Evolutionary conservation across 2,888 invertebrate species (phyloP), one percentile per base, ranked within the genome.

Genomic region (Xestobium rufovillosum): DNA sequence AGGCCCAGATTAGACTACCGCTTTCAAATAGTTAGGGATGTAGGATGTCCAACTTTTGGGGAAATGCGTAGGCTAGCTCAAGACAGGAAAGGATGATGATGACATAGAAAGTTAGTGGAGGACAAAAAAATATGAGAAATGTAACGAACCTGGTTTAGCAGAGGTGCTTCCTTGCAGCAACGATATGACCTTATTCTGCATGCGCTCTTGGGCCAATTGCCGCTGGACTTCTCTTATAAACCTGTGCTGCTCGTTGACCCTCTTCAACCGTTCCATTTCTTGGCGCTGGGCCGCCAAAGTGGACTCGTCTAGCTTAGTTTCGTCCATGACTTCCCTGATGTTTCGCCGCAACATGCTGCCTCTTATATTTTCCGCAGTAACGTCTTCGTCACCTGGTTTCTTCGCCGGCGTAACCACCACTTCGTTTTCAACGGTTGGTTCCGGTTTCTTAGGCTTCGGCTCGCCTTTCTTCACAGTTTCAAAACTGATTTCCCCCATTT

Each of bases 321-420:
- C 92, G 57, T 88, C 86, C 79, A 94, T 83, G 4, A 95, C 92
- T 67, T 94, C 91, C 38, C 94, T 76, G 50, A 91, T 91, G 58
- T 91, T 91, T 43, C 86, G 76, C 26, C 91, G 72, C 57, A 89
- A 75, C n/a, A 55, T 13, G n/a, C 33, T 26, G 10, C 11, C 57
- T 43, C 56, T 57, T 13, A 13, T 9, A n/a, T 52, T 48, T 33
- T 52, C 48, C 1, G 47, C 47, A 10, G 53, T 43, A 26, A 48
- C 45, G 28, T 60, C 60, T 26, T 56, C 56, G 6, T 51, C 55
- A 16, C 41, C 45, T 30, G 53, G 45, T 44, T 65, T 65, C 40
- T 61, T 63, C 4, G 63, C 57, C 4, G 62, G 56, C 84, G 69
- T 90, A 82, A 53, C 92, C 72, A 57, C 89, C 81, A 65, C 90